Evolutionary conservation across 2,888 invertebrate species (phyloP).

Genomic region (Silvanus unidentatus): DNA sequence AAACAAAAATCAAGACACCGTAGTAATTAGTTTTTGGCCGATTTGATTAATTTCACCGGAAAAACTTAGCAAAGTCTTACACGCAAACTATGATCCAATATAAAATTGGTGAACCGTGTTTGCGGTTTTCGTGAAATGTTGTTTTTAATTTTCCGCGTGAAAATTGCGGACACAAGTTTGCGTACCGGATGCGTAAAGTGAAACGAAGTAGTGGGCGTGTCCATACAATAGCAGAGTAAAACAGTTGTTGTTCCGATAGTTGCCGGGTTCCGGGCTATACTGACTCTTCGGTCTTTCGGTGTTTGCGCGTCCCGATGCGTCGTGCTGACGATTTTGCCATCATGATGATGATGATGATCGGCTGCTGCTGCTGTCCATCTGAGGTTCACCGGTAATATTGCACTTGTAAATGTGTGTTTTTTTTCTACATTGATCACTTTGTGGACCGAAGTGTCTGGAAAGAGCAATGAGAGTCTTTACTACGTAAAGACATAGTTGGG

Average conservation of each 20-base stretch:
- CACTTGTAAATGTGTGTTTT: no score
- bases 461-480: neutral
- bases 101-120: no score
- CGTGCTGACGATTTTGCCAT: constrained; percentile 2
- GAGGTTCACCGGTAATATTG: no score
- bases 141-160: neutral
- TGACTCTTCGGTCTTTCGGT: neutral
- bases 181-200: constrained; percentile 1
- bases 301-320: constrained; percentile 1
- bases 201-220: constrained; percentile 2
- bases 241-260: neutral
- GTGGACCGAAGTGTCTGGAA: no score
- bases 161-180: neutral
- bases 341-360: neutral
- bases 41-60: no score
- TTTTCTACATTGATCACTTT: no score
- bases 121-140: no score
- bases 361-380: no score
- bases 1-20: neutral
- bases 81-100: no score
- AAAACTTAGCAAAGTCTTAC: no score
- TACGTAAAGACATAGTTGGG: no score
- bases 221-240: neutral
- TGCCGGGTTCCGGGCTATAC: neutral
- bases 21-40: no score